Conservation (phyloP, 2,113 vertebrate species). For the Circaetus gallicus region DNA sequence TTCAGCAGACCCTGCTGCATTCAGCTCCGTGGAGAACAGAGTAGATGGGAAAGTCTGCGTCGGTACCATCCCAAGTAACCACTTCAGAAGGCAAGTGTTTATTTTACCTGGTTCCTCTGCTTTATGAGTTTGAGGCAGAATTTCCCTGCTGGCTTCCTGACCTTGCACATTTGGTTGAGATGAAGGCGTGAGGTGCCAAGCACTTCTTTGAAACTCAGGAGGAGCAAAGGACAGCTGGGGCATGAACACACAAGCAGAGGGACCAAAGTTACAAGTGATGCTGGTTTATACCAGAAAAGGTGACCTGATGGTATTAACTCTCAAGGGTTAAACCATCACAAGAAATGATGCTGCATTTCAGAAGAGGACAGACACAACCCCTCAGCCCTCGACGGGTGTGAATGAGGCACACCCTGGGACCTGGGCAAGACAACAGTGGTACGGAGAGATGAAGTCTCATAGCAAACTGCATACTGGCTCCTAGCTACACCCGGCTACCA, state of each 20-base stretch:
- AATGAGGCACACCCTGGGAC: neutral
- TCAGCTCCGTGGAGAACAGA: neutral
- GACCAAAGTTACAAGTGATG: neutral
- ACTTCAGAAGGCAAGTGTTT: neutral
- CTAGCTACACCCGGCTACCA: neutral
- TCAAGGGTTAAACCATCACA: neutral
- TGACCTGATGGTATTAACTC: neutral
- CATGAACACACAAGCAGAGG: neutral
- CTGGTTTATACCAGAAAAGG: neutral
- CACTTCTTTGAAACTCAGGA: neutral
- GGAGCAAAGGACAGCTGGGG: neutral
- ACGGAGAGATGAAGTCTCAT: neutral
- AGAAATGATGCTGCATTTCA: neutral
- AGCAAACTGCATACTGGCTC: neutral
- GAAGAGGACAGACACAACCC: neutral
- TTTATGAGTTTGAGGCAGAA: neutral
- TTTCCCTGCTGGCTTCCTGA: neutral
- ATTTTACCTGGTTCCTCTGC: neutral
- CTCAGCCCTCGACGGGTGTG: rapidly evolving
- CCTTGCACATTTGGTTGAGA: neutral
- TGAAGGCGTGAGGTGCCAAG: neutral
- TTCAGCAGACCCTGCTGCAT: neutral
- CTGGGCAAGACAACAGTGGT: neutral
- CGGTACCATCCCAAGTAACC: neutral
- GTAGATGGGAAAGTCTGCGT: neutral